Evolutionary conservation across 2,113 vertebrate species (phyloP).

Genomic region (Lepisosteus osseus): DNA sequence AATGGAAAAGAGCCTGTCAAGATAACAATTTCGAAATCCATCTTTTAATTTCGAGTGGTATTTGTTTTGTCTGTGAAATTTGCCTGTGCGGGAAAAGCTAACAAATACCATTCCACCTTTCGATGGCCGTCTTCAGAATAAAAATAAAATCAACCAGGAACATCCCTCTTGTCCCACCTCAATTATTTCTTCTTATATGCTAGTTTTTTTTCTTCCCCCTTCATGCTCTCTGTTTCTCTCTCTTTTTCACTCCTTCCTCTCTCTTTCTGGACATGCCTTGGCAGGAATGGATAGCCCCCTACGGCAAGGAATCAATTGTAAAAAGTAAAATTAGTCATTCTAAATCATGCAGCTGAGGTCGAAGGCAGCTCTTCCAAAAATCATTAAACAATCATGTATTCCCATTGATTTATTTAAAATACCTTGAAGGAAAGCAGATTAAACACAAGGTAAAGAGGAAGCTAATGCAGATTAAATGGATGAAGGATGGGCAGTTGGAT

Average conservation of each 20-base stretch:
- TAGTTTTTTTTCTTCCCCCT: neutral
- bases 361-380: slow-evolving; percentile 95
- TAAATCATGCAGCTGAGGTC: slow-evolving; percentile 95
- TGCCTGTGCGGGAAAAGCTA: too few relatives aligned
- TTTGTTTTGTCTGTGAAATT: neutral
- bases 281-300: slow-evolving; percentile 69
- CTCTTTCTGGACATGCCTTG: slow-evolving; percentile 36
- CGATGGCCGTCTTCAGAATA: too few relatives aligned
- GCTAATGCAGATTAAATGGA: slow-evolving; percentile 98
- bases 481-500: slow-evolving; percentile 83
- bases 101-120: too few relatives aligned
- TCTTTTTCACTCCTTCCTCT: slow-evolving; percentile 21
- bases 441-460: slow-evolving; percentile 88
- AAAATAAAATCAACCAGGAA: too few relatives aligned
- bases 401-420: slow-evolving; percentile 99
- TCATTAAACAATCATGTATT: slow-evolving; percentile 99
- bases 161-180: neutral
- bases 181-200: neutral
- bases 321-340: slow-evolving; percentile 99
- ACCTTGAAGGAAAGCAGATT: slow-evolving; percentile 97
- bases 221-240: slow-evolving; percentile 5
- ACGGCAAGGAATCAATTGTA: slow-evolving; percentile 79
- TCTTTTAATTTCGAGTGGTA: neutral
- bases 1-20: too few relatives aligned
- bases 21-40: neutral